phyloP scores from a whole-genome alignment of 2,888 invertebrate genomes.

The Tinea semifulvella region DNA sequence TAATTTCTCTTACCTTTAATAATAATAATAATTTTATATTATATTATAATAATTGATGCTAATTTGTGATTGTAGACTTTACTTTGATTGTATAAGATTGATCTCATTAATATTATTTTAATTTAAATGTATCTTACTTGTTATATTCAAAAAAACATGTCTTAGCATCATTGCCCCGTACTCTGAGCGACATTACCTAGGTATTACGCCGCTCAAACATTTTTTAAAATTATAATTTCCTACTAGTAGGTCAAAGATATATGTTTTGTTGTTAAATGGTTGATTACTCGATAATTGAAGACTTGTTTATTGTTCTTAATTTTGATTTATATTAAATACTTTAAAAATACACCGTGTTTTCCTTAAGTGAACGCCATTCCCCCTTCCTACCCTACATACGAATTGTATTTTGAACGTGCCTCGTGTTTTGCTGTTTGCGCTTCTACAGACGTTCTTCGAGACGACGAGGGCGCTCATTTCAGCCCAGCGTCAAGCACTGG shows the following conservation, averaged over 20 bases:
- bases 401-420: too few species aligned
- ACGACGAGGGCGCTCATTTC: too few species aligned
- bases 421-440: too few species aligned
- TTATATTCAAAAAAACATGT: conserved; percentile 17
- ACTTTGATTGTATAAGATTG: conserved; percentile 18
- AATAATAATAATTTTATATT: not conserved
- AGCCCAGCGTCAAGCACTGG: too few species aligned
- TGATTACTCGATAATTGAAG: conserved; percentile 21
- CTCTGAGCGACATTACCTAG: conserved; percentile 14
- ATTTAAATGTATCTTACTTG: conserved; percentile 15
- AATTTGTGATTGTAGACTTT: conserved; percentile 20
- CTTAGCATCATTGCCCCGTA: conserved; percentile 16
- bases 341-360: too few species aligned
- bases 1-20: conserved; percentile 7
- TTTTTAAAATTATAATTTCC: conserved; percentile 19
- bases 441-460: too few species aligned
- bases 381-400: too few species aligned
- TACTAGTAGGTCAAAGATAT: conserved; percentile 18
- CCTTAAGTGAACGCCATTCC: too few species aligned
- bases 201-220: conserved; percentile 16
- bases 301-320: conserved; percentile 18
- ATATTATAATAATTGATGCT: conserved; percentile 16
- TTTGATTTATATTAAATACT: conserved; percentile 20
- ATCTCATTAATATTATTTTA: conserved; percentile 17
- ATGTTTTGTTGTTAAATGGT: conserved; percentile 20